Evolutionary conservation across 2,888 invertebrate genomes (phyloP).

Genomic region (Diaphora mendica): DNA sequence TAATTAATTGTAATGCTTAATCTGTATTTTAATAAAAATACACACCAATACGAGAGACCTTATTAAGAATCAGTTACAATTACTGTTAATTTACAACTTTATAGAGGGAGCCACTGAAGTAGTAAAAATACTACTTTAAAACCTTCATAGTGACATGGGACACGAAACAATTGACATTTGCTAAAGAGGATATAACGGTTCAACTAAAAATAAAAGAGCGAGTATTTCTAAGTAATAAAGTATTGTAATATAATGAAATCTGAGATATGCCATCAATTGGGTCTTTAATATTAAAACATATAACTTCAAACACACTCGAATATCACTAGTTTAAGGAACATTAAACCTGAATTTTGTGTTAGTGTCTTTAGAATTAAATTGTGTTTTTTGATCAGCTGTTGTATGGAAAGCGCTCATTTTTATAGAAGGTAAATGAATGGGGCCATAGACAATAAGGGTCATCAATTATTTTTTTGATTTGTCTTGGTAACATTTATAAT

Average conservation of each 20-base stretch:
- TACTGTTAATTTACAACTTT: background rate
- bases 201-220: conserved; percentile 34
- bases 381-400: background rate
- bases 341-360: background rate
- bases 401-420: background rate
- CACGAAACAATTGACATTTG: conserved; percentile 39
- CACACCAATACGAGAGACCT: background rate
- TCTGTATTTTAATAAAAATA: conserved; percentile 2
- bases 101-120: background rate
- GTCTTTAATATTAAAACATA: conserved; percentile 17
- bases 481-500: background rate
- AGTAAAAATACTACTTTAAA: background rate
- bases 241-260: conserved; percentile 23
- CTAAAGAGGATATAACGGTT: conserved; percentile 29
- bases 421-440: background rate
- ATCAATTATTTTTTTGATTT: background rate
- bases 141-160: conserved; percentile 17
- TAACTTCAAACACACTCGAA: conserved; percentile 37
- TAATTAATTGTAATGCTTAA: background rate
- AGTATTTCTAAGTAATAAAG: conserved; percentile 23
- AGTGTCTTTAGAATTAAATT: background rate
- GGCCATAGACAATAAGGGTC: background rate
- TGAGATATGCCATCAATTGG: conserved; percentile 39
- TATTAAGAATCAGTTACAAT: background rate
- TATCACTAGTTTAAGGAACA: conserved; percentile 43